These are phyloP conservation scores for Zosterops japonicus DNA, from an alignment of 2,113 vertebrate species.

Conservation along the genomic window DNA sequence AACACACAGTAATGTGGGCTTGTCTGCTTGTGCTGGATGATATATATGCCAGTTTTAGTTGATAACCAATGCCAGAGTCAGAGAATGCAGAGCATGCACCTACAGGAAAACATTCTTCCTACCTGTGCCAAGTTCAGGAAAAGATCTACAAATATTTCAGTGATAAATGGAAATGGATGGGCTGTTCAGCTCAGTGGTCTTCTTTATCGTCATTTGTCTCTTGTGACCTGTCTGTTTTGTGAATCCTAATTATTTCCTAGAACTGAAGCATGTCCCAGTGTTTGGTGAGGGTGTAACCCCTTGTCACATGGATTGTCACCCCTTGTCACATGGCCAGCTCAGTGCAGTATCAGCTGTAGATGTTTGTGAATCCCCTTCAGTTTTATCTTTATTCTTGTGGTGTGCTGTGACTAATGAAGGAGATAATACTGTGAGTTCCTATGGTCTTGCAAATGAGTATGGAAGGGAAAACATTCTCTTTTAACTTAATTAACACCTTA, in stretches of 20 bases:
- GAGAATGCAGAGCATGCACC: neutral
- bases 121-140: neutral
- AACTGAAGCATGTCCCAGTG: neutral
- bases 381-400: neutral
- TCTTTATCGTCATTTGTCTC: neutral
- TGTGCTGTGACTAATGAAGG: neutral
- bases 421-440: neutral
- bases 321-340: neutral
- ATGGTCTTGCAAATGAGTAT: neutral
- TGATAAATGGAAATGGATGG: neutral
- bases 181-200: neutral
- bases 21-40: neutral
- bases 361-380: neutral
- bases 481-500: neutral
- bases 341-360: neutral
- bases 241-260: neutral
- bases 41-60: neutral
- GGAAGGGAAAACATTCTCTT: neutral
- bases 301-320: neutral
- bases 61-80: neutral
- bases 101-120: neutral
- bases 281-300: neutral
- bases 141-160: neutral
- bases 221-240: neutral
- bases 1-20: neutral